Evolutionary conservation across 1,140 invertebrate genomes (phyloP).

Genomic region (Monomorium pharaonis): DNA sequence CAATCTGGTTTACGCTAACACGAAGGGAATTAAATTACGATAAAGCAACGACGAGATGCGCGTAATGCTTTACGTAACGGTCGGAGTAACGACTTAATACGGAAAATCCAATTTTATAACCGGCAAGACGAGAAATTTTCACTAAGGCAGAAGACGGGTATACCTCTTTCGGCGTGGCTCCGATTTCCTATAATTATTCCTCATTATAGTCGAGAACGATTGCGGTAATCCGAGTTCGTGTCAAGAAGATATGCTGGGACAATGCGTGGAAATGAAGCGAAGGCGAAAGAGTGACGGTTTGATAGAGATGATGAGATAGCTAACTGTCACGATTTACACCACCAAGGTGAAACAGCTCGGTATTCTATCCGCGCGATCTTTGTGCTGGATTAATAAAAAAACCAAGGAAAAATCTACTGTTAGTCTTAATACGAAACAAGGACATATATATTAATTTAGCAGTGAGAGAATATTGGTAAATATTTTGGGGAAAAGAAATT

Average conservation of each 20-base stretch:
- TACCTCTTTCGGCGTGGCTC: conserved; percentile 37
- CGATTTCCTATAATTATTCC: conserved; percentile 64
- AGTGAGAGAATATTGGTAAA: background rate
- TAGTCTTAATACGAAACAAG: background rate
- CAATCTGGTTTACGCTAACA: background rate
- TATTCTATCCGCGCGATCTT: background rate
- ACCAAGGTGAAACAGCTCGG: background rate
- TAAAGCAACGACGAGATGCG: background rate
- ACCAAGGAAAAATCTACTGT: background rate
- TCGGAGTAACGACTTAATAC: conserved; percentile 13
- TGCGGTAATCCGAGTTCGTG: conserved; percentile 54
- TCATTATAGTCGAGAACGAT: conserved; percentile 60
- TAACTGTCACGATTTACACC: background rate
- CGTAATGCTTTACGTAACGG: background rate
- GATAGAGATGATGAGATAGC: background rate
- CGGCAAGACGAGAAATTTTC: background rate
- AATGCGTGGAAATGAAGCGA: background rate
- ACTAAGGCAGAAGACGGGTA: background rate
- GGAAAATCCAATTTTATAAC: conserved; percentile 25
- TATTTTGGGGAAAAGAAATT: background rate
- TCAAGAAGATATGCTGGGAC: background rate
- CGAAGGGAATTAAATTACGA: conserved; percentile 16
- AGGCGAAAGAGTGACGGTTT: background rate
- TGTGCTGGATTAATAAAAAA: background rate
- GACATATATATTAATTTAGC: no score